Conservation (phyloP, 2,113 vertebrate species). For the Cebidichthys violaceus region DNA sequence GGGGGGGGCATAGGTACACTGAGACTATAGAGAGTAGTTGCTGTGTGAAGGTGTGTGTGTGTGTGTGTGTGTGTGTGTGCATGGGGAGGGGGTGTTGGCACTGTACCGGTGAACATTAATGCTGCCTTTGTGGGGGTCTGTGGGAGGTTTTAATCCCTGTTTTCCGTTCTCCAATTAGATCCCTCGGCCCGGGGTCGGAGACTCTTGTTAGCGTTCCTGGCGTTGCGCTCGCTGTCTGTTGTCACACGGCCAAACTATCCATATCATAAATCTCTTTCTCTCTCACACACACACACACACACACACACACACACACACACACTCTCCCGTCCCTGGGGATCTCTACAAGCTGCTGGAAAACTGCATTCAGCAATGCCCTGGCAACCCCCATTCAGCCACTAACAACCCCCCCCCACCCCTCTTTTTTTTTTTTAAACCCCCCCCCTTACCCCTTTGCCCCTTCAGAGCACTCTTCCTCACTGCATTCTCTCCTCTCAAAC, state of each 20-base stretch:
- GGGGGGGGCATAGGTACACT: constrained; percentile 43
- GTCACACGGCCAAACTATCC: constrained; percentile 66
- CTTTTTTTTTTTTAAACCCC: constrained; percentile 28
- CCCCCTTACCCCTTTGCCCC: constrained; percentile 40
- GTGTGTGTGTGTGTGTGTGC: constrained; percentile 23
- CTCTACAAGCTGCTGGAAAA: constrained; percentile 73
- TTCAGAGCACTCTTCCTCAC: constrained; percentile 48
- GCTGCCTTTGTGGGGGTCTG: constrained; percentile 73
- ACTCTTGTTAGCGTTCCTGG: constrained; percentile 63
- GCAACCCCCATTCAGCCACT: constrained; percentile 79
- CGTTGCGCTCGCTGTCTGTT: constrained; percentile 56
- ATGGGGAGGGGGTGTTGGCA: constrained; percentile 51
- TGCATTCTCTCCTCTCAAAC: constrained; percentile 45
- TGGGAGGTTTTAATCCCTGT: constrained; percentile 67
- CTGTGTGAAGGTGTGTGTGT: constrained; percentile 20
- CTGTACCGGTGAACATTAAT: constrained; percentile 71
- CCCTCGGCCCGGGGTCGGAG: constrained; percentile 57
- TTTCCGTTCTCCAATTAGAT: constrained; percentile 77
- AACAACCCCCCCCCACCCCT: constrained; percentile 32
- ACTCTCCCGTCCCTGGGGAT: constrained; percentile 64
- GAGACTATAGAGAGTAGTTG: constrained; percentile 54
- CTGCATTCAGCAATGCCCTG: constrained; percentile 75
- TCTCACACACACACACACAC: constrained; percentile 9
- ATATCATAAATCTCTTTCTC: constrained; percentile 70
- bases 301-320: constrained; percentile 11